Evolutionary conservation across 2,797 vertebrate genomes (phyloP), one percentile per base, ranked within the genome.

Genomic region (Erpetoichthys calabaricus): DNA sequence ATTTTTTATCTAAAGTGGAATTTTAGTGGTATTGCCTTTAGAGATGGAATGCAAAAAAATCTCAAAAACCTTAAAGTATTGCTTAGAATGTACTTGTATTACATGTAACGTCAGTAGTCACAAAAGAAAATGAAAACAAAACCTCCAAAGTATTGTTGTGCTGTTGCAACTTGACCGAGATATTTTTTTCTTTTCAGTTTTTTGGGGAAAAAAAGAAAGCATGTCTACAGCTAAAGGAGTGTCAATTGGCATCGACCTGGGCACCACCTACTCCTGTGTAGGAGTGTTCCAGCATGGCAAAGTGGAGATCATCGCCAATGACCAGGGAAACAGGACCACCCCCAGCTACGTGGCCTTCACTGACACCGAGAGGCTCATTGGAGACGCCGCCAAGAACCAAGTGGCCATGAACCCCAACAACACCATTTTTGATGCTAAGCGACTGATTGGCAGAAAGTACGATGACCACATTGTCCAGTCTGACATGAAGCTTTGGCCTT

Each of bases 211-310:
- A 25, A 25, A 25, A 25, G 25, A 25, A 62, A 76, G 68, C 58
- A 94, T 93, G 91, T 87, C 87, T 57, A 82, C 76, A 56, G 73
- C 78, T 56, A 92, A 90, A 56, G 87, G 85, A 78, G 66, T 86
- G 60, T 89, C 91, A 0, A 91, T 95, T 61, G 91, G 93, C 72
- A 95, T 96, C 44, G 90, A 95, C 73, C 67, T 95, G 73, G 91
- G 91, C 72, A 95, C 91, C 73, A 96, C 91, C 1, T 97, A 94
- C 65, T 96, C 91, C n/a, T 96, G 93, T 56, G 91, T 92, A 7
- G 90, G 87, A 0, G 86, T 94, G 56, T 95, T 91, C 93, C n/a
- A 97, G 69, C 89, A 91, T 25, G 91, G 91, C 64, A 95, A 94
- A 42, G 91, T 94, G 63, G 91, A 95, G 77, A 94, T 97, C 65